Evolutionary conservation across 2,113 vertebrate species (phyloP).

Genomic region (Thymallus thymallus): DNA sequence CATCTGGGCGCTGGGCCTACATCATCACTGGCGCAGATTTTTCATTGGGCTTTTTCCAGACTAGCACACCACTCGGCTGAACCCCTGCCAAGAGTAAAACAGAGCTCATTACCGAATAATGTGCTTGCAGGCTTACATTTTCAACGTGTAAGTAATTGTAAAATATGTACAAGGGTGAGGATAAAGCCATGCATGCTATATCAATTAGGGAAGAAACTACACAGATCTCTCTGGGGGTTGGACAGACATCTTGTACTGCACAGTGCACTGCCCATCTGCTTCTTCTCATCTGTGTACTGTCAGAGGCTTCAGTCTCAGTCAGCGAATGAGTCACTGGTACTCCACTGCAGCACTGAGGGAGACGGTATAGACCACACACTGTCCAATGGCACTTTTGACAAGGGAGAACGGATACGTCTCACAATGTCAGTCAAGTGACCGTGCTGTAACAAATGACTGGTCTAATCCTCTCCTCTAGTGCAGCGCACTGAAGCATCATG

Average conservation of each 20-base stretch:
- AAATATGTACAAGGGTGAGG: constrained; percentile 49
- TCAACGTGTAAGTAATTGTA: constrained; percentile 61
- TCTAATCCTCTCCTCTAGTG: constrained; percentile 21
- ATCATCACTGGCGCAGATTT: constrained; percentile 69
- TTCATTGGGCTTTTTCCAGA: constrained; percentile 60
- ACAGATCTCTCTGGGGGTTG: too few relatives aligned
- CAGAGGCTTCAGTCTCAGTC: background rate
- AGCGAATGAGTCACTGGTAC: background rate
- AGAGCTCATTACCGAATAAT: constrained; percentile 73
- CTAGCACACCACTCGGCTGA: constrained; percentile 64
- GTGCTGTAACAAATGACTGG: constrained; percentile 40
- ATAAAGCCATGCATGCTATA: constrained; percentile 13
- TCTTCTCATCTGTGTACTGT: background rate
- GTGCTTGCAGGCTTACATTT: constrained; percentile 55
- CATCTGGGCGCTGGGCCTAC: constrained; percentile 72
- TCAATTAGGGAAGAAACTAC: constrained; percentile 11
- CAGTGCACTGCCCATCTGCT: background rate
- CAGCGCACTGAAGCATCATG: constrained; percentile 3
- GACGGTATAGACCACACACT: background rate
- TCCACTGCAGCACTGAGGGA: background rate
- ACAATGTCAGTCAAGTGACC: constrained; percentile 21
- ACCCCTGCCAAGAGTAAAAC: constrained; percentile 60
- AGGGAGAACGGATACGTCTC: constrained; percentile 29
- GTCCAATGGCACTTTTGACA: constrained; percentile 21
- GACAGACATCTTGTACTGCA: constrained; percentile 12